Evolutionary conservation across 2,113 vertebrate species (phyloP).

Genomic region (Salvator merianae): DNA sequence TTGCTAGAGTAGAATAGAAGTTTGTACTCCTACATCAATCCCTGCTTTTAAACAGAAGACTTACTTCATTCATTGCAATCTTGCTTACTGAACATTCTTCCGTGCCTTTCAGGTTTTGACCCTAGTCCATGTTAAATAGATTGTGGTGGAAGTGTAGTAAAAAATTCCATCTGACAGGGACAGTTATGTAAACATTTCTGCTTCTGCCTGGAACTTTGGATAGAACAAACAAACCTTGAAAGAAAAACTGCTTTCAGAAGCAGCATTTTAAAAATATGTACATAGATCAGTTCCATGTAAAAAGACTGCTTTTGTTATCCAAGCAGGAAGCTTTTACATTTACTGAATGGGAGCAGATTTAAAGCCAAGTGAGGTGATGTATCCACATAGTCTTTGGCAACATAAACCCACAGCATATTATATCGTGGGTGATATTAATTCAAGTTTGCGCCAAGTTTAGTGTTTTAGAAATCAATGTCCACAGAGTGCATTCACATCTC

Average conservation of each 20-base stretch:
- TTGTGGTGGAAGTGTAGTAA: slow-evolving; percentile 51
- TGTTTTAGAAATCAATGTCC: slow-evolving; percentile 45
- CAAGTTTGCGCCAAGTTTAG: slow-evolving; percentile 48
- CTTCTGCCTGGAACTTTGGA: slow-evolving; percentile 54
- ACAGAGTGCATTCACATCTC: slow-evolving; percentile 29
- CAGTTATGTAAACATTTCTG: slow-evolving; percentile 54
- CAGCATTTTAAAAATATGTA: slow-evolving; percentile 61
- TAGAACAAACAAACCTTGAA: slow-evolving; percentile 54
- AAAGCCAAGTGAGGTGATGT: slow-evolving; percentile 57
- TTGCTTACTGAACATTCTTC: slow-evolving; percentile 54
- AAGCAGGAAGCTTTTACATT: slow-evolving; percentile 64
- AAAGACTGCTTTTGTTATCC: slow-evolving; percentile 63
- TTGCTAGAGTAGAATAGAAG: slow-evolving; percentile 47
- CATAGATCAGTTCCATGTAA: slow-evolving; percentile 51
- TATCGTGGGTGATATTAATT: slow-evolving; percentile 20
- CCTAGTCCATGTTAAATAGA: slow-evolving; percentile 52
- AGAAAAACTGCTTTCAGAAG: slow-evolving; percentile 62
- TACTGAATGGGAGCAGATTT: slow-evolving; percentile 58
- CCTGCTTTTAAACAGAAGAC: slow-evolving; percentile 44
- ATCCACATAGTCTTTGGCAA: slow-evolving; percentile 56
- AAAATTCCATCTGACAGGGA: slow-evolving; percentile 53
- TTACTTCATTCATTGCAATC: slow-evolving; percentile 41
- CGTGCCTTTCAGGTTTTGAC: slow-evolving; percentile 70
- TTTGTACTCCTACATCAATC: slow-evolving; percentile 47
- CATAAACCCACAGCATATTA: slow-evolving; percentile 35